Conservation (phyloP, 2,797 vertebrate genomes). For the Acrossocheilus fasciatus region DNA sequence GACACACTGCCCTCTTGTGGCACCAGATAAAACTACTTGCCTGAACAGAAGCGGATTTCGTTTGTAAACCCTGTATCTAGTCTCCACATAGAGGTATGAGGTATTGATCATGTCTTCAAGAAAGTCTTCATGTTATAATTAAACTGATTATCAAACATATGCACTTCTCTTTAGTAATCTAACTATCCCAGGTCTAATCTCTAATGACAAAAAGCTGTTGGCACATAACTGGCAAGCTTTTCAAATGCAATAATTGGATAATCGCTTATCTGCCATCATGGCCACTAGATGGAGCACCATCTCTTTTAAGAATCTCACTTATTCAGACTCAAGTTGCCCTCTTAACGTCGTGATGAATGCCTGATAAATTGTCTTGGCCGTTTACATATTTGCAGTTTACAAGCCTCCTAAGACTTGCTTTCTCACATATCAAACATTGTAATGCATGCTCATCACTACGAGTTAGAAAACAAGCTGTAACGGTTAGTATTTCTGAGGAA, state of each 20-base stretch:
- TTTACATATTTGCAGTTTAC: neutral
- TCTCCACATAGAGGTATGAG: too few species aligned
- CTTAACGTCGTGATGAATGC: neutral
- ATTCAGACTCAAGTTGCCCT: neutral
- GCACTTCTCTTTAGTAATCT: neutral
- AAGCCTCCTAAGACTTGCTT: neutral
- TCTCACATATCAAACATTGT: neutral
- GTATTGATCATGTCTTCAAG: neutral
- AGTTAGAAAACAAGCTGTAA: neutral
- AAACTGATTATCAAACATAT: neutral
- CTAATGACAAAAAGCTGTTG: neutral
- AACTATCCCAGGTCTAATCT: neutral
- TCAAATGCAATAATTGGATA: neutral
- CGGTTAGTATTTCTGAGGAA: neutral
- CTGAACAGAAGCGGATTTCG: neutral
- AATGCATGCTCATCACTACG: neutral
- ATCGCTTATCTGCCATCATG: conserved; percentile 37
- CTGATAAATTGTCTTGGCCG: neutral
- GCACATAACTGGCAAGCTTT: neutral
- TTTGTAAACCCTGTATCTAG: neutral
- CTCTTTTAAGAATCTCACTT: conserved; percentile 31
- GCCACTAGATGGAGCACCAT: conserved; percentile 54
- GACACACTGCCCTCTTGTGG: conserved; percentile 59
- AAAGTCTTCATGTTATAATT: neutral
- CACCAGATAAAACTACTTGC: neutral